Evolutionary conservation across 2,113 vertebrate genomes (phyloP).

Genomic region (Mobula hypostoma): DNA sequence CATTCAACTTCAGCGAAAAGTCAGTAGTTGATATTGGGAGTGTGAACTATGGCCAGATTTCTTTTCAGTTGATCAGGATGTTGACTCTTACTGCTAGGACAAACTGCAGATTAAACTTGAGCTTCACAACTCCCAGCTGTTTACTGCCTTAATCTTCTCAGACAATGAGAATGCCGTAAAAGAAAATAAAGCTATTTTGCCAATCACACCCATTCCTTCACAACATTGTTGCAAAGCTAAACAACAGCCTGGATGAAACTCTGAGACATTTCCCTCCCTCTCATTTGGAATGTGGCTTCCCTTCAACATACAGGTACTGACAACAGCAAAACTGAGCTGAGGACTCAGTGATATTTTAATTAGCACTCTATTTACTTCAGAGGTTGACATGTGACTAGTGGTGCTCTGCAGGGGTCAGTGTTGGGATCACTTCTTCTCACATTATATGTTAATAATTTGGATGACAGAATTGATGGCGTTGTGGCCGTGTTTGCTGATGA

Average conservation of each 20-base stretch:
- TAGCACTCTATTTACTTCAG: conserved; percentile 7
- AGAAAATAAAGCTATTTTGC: background rate
- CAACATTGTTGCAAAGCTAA: background rate
- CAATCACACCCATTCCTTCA: too few relatives aligned
- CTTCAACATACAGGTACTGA: background rate
- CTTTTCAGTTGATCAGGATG: background rate
- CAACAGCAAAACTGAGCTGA: background rate
- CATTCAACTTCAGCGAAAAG: too few relatives aligned
- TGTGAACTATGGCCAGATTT: background rate
- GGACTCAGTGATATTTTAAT: conserved; percentile 26
- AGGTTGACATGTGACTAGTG: background rate
- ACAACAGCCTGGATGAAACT: background rate
- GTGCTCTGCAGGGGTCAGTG: too few relatives aligned
- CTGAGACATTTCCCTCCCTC: background rate
- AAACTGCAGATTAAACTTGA: background rate
- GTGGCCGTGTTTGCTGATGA: too few relatives aligned
- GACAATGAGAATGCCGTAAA: background rate
- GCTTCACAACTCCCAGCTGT: background rate
- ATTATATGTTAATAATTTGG: too few relatives aligned
- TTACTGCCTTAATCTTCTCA: background rate
- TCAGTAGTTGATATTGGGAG: background rate
- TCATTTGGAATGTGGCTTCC: background rate
- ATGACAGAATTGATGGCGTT: too few relatives aligned
- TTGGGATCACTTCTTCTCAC: too few relatives aligned
- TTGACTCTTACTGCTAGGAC: background rate